Evolutionary conservation across 2,888 invertebrate species (phyloP).

Genomic region (Auanema sp.): DNA sequence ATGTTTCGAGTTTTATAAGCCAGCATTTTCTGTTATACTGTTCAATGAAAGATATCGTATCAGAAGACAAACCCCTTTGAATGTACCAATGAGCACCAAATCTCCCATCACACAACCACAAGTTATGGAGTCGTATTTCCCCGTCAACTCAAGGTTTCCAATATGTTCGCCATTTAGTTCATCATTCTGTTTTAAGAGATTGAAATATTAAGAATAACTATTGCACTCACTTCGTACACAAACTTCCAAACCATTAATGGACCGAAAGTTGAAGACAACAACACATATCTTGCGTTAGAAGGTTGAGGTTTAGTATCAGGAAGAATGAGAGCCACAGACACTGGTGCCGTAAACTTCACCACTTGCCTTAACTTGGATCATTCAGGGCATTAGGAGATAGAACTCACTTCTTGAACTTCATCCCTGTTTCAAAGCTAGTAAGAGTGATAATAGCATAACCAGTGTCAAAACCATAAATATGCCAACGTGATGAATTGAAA

Average conservation of each 20-base stretch:
- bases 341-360: slow-evolving; percentile 23
- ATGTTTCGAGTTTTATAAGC: no score
- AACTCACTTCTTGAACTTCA: slow-evolving; percentile 26
- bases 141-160: slow-evolving; percentile 20
- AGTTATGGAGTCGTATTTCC: slow-evolving; percentile 27
- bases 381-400: neutral
- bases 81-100: slow-evolving; percentile 10
- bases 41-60: no score
- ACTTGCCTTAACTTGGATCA: slow-evolving; percentile 18
- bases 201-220: no score
- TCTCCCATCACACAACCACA: slow-evolving; percentile 20
- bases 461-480: slow-evolving; percentile 30
- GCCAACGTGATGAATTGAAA: slow-evolving; percentile 17
- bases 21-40: neutral
- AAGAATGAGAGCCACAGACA: slow-evolving; percentile 30
- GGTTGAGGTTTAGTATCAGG: slow-evolving; percentile 4
- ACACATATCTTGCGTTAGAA: slow-evolving; percentile 20
- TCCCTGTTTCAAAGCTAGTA: slow-evolving; percentile 26
- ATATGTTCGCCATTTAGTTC: slow-evolving; percentile 24
- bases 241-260: slow-evolving; percentile 28
- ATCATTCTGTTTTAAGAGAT: slow-evolving; percentile 16
- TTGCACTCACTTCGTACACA: slow-evolving; percentile 15
- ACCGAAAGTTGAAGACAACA: slow-evolving; percentile 30
- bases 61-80: slow-evolving; percentile 15
- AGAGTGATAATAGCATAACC: slow-evolving; percentile 27